These are phyloP conservation scores for Eilema sororculum DNA, from an alignment of 2,888 invertebrate genomes.

Conservation along the genomic window DNA sequence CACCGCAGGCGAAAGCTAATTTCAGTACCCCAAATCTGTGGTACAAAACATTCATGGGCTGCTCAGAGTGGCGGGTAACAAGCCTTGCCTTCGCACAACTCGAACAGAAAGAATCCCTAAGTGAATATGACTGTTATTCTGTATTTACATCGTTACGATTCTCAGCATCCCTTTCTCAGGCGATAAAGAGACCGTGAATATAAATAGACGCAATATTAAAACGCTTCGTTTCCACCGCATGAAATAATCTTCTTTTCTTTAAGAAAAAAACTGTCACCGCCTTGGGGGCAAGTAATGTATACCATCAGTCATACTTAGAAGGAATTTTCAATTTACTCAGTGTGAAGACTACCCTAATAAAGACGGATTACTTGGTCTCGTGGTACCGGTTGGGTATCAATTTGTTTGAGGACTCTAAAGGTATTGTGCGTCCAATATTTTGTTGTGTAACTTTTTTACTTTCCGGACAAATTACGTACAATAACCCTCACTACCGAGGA, in stretches of 20 bases:
- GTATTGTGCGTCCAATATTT: conserved; percentile 45
- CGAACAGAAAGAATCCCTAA: conserved; percentile 71
- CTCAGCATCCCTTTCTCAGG: conserved; percentile 66
- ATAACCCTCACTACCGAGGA: conserved; percentile 27
- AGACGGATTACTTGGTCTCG: conserved; percentile 77
- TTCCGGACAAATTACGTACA: conserved; percentile 46
- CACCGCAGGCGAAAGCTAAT: conserved; percentile 48
- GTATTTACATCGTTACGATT: conserved; percentile 75
- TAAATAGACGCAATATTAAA: conserved; percentile 84
- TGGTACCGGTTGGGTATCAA: conserved; percentile 66
- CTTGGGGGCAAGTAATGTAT: conserved; percentile 79
- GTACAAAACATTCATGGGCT: conserved; percentile 47
- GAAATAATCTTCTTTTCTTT: conserved; percentile 83
- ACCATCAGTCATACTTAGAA: conserved; percentile 86
- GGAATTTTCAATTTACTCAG: conserved; percentile 84
- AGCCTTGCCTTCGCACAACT: conserved; percentile 47
- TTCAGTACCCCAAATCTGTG: conserved; percentile 44
- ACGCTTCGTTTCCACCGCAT: conserved; percentile 72
- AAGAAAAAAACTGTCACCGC: conserved; percentile 76
- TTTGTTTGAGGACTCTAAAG: conserved; percentile 55
- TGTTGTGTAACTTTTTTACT: conserved; percentile 37
- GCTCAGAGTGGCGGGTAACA: conserved; percentile 30
- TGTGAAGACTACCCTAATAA: conserved; percentile 77
- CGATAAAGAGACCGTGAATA: conserved; percentile 80
- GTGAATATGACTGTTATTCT: conserved; percentile 78